These are phyloP conservation scores for Drosophila putrida DNA, from an alignment of 2,888 invertebrate species.

Conservation along the genomic window DNA sequence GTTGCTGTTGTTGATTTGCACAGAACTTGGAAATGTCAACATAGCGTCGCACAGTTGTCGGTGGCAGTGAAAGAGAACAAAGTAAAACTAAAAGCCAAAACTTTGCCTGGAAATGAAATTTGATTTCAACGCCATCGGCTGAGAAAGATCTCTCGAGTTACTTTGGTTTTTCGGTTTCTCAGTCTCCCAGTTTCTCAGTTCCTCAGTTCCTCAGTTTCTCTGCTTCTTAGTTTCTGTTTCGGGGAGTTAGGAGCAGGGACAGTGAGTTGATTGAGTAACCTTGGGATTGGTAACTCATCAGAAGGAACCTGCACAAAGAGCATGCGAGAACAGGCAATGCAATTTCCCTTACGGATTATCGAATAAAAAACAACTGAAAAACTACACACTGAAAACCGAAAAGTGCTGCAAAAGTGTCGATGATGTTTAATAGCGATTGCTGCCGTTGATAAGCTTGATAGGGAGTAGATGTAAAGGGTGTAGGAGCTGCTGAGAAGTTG, in stretches of 20 bases:
- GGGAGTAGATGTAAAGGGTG: not conserved
- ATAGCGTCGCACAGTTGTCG: slow-evolving; percentile 64
- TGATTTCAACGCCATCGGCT: slow-evolving; percentile 72
- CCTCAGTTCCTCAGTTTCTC: not conserved
- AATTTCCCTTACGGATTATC: slow-evolving; percentile 61
- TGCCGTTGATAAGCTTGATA: slow-evolving; percentile 45
- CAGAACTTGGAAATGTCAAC: slow-evolving; percentile 59
- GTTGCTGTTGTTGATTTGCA: slow-evolving; percentile 62
- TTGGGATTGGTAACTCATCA: slow-evolving; percentile 67
- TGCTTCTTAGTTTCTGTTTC: not conserved
- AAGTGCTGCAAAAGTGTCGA: slow-evolving; percentile 58
- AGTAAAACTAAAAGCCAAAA: slow-evolving; percentile 81
- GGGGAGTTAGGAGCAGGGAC: not conserved
- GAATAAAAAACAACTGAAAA: slow-evolving; percentile 13
- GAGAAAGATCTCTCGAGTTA: slow-evolving; percentile 49
- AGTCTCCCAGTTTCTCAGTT: too few species aligned
- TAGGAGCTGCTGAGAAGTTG: not conserved
- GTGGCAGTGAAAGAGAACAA: slow-evolving; percentile 55
- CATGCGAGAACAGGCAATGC: slow-evolving; percentile 59
- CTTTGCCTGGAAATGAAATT: slow-evolving; percentile 75
- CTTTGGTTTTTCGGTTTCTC: slow-evolving; percentile 16
- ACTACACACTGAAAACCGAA: slow-evolving; percentile 9
- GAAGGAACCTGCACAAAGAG: slow-evolving; percentile 53
- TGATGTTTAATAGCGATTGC: slow-evolving; percentile 67
- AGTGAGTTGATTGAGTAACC: slow-evolving; percentile 75